Evolutionary conservation across 64 coral and sea anemone species (phyloP).

Genomic region (Montipora capricornis): DNA sequence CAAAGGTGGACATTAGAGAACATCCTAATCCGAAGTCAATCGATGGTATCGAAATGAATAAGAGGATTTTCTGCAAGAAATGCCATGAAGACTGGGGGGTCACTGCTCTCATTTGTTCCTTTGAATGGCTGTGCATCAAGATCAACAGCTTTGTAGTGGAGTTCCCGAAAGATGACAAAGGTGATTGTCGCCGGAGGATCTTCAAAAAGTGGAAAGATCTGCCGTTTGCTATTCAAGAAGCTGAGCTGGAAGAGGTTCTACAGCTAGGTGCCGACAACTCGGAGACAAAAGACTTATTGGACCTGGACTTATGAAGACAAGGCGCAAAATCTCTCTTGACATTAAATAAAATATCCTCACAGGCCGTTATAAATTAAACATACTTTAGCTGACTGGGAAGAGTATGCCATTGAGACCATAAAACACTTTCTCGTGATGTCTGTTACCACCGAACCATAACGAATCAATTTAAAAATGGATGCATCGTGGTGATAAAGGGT

Average conservation of each 20-base stretch:
- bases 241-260: slow-evolving; percentile 23
- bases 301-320: background rate
- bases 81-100: slow-evolving; percentile 58
- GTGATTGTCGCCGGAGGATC: background rate
- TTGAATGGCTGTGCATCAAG: slow-evolving; percentile 65
- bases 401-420: too few relatives aligned
- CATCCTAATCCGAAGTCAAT: slow-evolving; percentile 34
- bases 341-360: too few relatives aligned
- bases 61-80: slow-evolving; percentile 49
- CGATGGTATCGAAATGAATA: slow-evolving; percentile 45
- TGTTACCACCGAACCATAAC: too few relatives aligned
- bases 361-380: too few relatives aligned
- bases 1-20: slow-evolving; percentile 16
- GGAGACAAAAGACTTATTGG: background rate
- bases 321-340: too few relatives aligned
- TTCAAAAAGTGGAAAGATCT: slow-evolving; percentile 68
- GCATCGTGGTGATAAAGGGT: too few relatives aligned
- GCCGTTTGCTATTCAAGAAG: slow-evolving; percentile 48
- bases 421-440: too few relatives aligned
- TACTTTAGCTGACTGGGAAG: too few relatives aligned
- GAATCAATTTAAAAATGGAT: too few relatives aligned
- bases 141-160: slow-evolving; percentile 47
- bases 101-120: slow-evolving; percentile 13
- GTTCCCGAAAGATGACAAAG: background rate
- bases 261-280: background rate